phyloP scores from a whole-genome alignment of 2,888 invertebrate species.

The Drosophila anceps region DNA sequence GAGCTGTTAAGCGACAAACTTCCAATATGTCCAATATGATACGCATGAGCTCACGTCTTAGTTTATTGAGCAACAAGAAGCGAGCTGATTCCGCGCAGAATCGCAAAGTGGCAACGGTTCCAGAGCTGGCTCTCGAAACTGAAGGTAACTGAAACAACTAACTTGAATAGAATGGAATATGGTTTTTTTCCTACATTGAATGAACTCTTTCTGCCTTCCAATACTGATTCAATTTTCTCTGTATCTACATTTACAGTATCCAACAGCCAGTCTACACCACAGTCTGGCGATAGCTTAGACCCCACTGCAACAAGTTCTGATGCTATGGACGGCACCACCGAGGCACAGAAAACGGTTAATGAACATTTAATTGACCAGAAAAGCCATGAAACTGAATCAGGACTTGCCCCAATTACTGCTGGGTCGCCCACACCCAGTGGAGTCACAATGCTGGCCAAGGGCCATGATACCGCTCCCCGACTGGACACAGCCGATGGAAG shows the following conservation, averaged over 20 bases:
- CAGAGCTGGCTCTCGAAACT: constrained; percentile 47
- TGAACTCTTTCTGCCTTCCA: background rate
- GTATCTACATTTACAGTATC: background rate
- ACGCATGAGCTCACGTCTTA: constrained; percentile 83
- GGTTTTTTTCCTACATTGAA: no score
- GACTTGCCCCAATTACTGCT: constrained; percentile 63
- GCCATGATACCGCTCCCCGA: constrained; percentile 67
- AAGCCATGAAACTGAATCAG: constrained; percentile 82
- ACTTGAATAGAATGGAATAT: no score
- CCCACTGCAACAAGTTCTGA: constrained; percentile 77
- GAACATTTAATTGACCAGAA: constrained; percentile 84
- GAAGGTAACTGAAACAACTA: no score
- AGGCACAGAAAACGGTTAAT: constrained; percentile 84
- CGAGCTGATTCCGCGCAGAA: constrained; percentile 82
- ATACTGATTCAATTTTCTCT: background rate
- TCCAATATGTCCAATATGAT: constrained; percentile 77
- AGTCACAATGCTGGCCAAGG: constrained; percentile 69
- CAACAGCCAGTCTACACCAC: constrained; percentile 77
- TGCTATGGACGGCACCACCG: constrained; percentile 82
- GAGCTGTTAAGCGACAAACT: constrained; percentile 70
- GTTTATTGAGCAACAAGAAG: constrained; percentile 81
- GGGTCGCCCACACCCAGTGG: constrained; percentile 78
- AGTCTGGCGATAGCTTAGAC: constrained; percentile 52
- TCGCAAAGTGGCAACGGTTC: constrained; percentile 71
- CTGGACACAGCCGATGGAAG: constrained; percentile 74